Evolutionary conservation across 2,797 vertebrate genomes (phyloP), one percentile per base, ranked within the genome.

Genomic region (Melanotaenia trifasciata): DNA sequence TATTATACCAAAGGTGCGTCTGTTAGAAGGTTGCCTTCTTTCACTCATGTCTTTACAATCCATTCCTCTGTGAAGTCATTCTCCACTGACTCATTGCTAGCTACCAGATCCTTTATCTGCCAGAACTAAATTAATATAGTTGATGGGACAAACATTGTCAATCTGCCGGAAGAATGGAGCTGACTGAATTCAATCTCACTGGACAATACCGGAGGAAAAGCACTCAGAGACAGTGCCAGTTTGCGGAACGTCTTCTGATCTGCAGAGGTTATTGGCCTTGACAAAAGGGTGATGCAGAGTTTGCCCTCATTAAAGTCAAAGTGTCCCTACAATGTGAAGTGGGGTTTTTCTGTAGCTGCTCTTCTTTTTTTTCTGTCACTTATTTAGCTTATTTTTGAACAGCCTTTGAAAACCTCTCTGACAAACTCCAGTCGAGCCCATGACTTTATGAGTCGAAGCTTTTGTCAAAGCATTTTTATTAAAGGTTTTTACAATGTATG

Each of bases 141-240:
- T 80, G 92, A 89, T 88, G 85, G 93, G 88, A 94, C 93, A 94
- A 96, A 94, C 94, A 92, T 93, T 95, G 90, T 94, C 92, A 92
- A 86, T 94, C 92, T 95, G 84, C 72, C 77, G 79, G 90, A 93
- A 94, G 94, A 96, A 96, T 89, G 79, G 93, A 92, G 82, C 62
- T 75, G 84, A 87, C 90, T 92, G 89, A 92, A 94, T 95, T 95
- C 94, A 92, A 91, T 95, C 87, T 93, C 77, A 79, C 90, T 92
- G 93, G 88, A 93, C 94, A 94, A 88, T 93, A 84, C 89, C 88
- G 22, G 64, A 78, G 77, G 72, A 70, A 84, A 88, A 82, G 85
- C 78, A 72, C 78, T 87, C 80, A 64, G 88, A 86, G 86, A 76
- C 83, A 73, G 79, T 90, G 85, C 50, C 91, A 86, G 79, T 88